phyloP scores from a whole-genome alignment of 2,888 invertebrate genomes.

The Microctonus hyperodae region DNA sequence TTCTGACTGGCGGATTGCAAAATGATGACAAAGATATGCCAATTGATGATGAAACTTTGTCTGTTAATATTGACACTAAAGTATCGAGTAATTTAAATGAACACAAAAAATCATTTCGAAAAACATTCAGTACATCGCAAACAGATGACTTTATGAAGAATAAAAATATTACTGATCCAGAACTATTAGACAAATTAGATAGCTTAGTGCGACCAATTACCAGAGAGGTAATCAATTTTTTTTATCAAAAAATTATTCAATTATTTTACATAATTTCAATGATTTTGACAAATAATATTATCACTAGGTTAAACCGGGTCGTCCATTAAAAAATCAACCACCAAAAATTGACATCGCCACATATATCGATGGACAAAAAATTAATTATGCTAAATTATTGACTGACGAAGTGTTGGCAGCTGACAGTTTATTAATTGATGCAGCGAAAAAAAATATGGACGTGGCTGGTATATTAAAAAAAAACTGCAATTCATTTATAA shows the following conservation, averaged over 20 bases:
- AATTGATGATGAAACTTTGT: constrained; percentile 53
- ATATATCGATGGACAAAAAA: constrained; percentile 78
- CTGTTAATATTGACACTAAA: constrained; percentile 61
- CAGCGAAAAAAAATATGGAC: constrained; percentile 78
- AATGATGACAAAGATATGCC: constrained; percentile 43
- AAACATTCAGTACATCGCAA: constrained; percentile 69
- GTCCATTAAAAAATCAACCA: constrained; percentile 43
- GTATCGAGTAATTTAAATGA: constrained; percentile 59
- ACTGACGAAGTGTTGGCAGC: constrained; percentile 88
- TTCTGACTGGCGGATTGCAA: constrained; percentile 69
- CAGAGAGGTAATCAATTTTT: constrained; percentile 49
- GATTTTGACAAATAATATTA: background rate
- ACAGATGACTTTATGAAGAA: constrained; percentile 65
- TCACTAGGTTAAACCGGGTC: constrained; percentile 53
- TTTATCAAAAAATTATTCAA: background rate
- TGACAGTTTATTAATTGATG: constrained; percentile 81
- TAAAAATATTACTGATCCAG: constrained; percentile 73
- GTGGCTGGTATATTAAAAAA: constrained; percentile 65
- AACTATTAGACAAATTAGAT: constrained; percentile 72
- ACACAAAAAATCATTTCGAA: constrained; percentile 73
- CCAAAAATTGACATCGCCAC: constrained; percentile 62
- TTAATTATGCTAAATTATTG: constrained; percentile 81
- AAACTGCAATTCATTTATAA: constrained; percentile 9
- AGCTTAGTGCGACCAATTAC: constrained; percentile 66
- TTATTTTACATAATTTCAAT: background rate